Conservation (phyloP, 2,888 invertebrate species). For the Polymixis flavicincta region DNA sequence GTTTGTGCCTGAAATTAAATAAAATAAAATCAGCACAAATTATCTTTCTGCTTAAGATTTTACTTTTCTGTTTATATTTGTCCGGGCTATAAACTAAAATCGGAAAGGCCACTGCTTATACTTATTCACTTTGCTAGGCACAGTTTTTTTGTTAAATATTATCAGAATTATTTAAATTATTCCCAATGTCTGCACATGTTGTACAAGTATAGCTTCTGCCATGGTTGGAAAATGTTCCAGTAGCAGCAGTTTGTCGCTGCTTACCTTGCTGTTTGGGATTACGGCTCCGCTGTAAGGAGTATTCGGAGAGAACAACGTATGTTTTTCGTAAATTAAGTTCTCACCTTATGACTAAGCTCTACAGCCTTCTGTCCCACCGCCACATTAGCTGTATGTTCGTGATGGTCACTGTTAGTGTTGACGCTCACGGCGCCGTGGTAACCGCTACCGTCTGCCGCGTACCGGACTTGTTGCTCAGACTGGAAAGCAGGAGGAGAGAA, state of each 20-base stretch:
- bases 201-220: background rate
- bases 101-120: background rate
- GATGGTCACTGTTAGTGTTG: slow-evolving; percentile 87
- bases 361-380: slow-evolving; percentile 91
- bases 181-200: too few species aligned
- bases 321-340: too few species aligned
- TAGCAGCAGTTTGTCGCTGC: background rate
- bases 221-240: background rate
- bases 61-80: background rate
- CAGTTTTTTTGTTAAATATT: background rate
- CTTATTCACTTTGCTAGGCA: background rate
- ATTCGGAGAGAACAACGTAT: too few species aligned
- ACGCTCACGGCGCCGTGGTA: slow-evolving; percentile 92
- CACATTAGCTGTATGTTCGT: slow-evolving; percentile 87
- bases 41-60: background rate
- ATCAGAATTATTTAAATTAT: background rate
- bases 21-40: background rate
- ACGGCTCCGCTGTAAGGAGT: too few species aligned
- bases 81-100: background rate
- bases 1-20: slow-evolving; percentile 50
- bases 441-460: slow-evolving; percentile 92
- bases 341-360: slow-evolving; percentile 80
- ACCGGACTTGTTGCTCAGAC: slow-evolving; percentile 90
- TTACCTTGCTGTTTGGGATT: too few species aligned
- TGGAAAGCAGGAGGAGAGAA: slow-evolving; percentile 56